phyloP scores from a whole-genome alignment of 92 coral and sea anemone species.

The Actinernus sp. region DNA sequence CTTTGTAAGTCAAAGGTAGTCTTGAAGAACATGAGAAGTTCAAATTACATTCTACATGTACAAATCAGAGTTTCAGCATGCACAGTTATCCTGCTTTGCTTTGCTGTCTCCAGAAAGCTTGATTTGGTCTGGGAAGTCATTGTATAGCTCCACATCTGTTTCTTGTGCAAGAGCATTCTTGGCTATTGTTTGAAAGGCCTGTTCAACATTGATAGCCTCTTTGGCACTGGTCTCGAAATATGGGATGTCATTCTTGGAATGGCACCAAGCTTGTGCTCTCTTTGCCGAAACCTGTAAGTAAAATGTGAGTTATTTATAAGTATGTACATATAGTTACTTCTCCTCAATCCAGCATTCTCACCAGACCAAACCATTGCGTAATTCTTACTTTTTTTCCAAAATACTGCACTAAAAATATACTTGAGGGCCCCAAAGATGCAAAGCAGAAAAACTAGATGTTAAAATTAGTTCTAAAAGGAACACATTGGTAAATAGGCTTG shows the following conservation, averaged over 20 bases:
- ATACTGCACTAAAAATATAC: too few species aligned
- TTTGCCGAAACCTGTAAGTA: constrained; percentile 90
- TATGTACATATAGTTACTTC: too few species aligned
- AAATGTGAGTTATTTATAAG: too few species aligned
- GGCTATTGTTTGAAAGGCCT: constrained; percentile 98
- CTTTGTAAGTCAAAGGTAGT: too few species aligned
- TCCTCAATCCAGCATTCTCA: too few species aligned
- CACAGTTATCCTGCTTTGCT: constrained; percentile 84
- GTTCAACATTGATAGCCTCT: constrained; percentile 99
- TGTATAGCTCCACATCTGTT: constrained; percentile 97
- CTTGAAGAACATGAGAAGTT: neutral
- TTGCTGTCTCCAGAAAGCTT: constrained; percentile 90
- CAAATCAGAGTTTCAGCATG: constrained; percentile 65
- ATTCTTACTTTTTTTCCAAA: too few species aligned
- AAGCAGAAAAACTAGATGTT: too few species aligned
- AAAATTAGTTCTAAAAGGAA: too few species aligned
- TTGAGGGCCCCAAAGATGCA: too few species aligned
- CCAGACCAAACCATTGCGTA: too few species aligned
- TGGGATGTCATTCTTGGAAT: constrained; percentile 96
- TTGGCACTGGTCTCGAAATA: constrained; percentile 99
- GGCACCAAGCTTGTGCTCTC: constrained; percentile 98
- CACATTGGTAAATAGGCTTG: too few species aligned
- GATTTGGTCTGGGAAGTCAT: constrained; percentile 99
- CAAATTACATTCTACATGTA: constrained; percentile 1
- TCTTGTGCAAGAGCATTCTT: constrained; percentile 98